Evolutionary conservation across 2,797 vertebrate species (phyloP).

Genomic region (Lutjanus argentimaculatus): DNA sequence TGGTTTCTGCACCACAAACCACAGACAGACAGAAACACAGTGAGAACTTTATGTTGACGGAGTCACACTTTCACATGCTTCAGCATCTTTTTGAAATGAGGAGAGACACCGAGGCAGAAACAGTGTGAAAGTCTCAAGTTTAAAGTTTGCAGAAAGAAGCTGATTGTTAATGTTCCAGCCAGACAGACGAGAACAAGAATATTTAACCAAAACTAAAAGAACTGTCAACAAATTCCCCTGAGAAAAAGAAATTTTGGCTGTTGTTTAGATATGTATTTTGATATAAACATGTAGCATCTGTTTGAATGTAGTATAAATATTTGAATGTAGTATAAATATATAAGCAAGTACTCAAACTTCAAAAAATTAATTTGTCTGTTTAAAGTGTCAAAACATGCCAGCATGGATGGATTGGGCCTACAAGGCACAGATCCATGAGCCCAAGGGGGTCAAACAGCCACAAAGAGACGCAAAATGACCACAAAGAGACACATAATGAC

Average conservation of each 20-base stretch:
- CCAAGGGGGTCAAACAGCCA: too few relatives aligned
- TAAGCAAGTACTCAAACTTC: too few relatives aligned
- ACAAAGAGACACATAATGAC: too few relatives aligned
- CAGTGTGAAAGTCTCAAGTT: neutral
- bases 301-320: too few relatives aligned
- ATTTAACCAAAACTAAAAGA: neutral
- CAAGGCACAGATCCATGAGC: too few relatives aligned
- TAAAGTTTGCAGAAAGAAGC: neutral
- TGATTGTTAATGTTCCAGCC: too few relatives aligned
- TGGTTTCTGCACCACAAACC: constrained; percentile 36
- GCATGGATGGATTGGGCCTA: too few relatives aligned
- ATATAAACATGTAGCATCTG: neutral
- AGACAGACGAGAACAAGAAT: neutral
- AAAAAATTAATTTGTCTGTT: neutral
- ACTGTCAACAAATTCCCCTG: neutral
- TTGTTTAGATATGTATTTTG: neutral
- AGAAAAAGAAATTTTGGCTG: neutral
- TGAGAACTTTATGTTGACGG: neutral
- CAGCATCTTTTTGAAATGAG: neutral
- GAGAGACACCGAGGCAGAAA: neutral
- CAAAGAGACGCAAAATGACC: too few relatives aligned
- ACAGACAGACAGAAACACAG: constrained; percentile 19
- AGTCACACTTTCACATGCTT: constrained; percentile 12
- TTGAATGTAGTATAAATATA: too few relatives aligned
- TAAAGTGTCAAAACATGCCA: neutral